These are phyloP conservation scores for Xanthorhoe designata DNA, from an alignment of 2,888 invertebrate species.

Conservation along the genomic window DNA sequence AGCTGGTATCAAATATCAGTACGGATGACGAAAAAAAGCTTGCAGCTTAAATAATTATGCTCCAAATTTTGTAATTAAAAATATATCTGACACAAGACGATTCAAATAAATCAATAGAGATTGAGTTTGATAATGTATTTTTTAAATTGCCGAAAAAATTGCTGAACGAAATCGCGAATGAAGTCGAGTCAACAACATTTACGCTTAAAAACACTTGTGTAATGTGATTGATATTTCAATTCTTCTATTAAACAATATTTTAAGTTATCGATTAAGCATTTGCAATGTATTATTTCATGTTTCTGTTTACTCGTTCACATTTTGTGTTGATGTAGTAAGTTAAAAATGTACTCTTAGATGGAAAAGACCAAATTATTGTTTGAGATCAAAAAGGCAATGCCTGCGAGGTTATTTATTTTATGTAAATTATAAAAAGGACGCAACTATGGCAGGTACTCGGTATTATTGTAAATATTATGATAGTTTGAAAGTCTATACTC, in stretches of 20 bases:
- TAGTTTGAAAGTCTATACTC: constrained; percentile 59
- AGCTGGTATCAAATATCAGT: not conserved
- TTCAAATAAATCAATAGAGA: too few relatives aligned
- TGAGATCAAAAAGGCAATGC: not conserved
- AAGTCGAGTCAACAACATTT: not conserved
- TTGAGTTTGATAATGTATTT: too few relatives aligned
- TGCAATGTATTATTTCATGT: not conserved
- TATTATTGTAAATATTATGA: constrained; percentile 73
- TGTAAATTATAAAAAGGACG: constrained; percentile 9
- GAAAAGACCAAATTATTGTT: constrained; percentile 10
- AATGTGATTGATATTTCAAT: not conserved
- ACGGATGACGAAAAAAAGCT: too few relatives aligned
- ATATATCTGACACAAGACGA: too few relatives aligned
- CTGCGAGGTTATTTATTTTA: constrained; percentile 1
- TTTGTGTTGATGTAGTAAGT: not conserved
- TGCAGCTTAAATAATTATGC: too few relatives aligned
- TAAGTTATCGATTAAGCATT: too few relatives aligned
- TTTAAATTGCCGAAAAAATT: too few relatives aligned
- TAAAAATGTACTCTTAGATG: not conserved
- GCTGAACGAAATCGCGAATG: not conserved
- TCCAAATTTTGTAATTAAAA: too few relatives aligned
- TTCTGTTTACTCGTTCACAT: not conserved
- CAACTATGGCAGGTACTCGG: constrained; percentile 31
- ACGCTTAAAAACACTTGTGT: not conserved
- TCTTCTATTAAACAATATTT: not conserved